Base-by-base conservation (phyloP, 2,888 invertebrate genomes). In the Leptopilina syphax region DNA sequence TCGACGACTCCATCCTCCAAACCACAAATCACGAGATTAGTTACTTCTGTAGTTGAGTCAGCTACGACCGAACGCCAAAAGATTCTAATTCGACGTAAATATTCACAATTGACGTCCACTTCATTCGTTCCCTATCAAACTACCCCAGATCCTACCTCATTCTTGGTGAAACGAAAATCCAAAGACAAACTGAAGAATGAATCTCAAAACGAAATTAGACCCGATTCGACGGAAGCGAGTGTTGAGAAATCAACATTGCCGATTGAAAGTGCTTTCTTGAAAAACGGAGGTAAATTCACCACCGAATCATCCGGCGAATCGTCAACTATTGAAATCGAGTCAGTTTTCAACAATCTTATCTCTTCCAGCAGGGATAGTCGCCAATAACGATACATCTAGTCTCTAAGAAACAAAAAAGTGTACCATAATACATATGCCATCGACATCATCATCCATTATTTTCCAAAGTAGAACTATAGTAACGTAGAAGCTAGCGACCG, bases 51-150 rank as follows among this genome's bases (percentile, higher is more conserved):
- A 24, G 91, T 92, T 24, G 93, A 93, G 84, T 91, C 92, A 3
- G 93, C 90, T 0, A 92, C 92, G 0, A 93, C 93, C 1, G 93
- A 93, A 82, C 88, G 93, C 70, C 93, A 93, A 82, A 92, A 90
- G 82, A 92, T 93, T 77, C 89, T 92, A 8, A 91, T 93, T 47
- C 89, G 89, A 81, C 91, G 90, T 9, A 91, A 91, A 80, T 91
- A 90, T 77, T 91, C 91, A 3, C 90, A 91, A 27, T 76, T 89
- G 41, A 90, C 91, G 1, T 90, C 91, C 7, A 88, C 87, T 3
- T 87, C 88, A 57, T 90, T 88, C 77, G 89, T 91, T 34, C 91
- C 92, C 1, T 67, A 65, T 34, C 76, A 80, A 27, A 84, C 84
- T 3, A 82, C 84, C 8, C 13, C 54, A 27, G 24, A 65, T 27